A percentile compares a stretch with the other conserved stretches of the same genome.
Evolutionary conservation across 1,140 invertebrate genomes (phyloP).

Genomic region (Orius insidiosus): DNA sequence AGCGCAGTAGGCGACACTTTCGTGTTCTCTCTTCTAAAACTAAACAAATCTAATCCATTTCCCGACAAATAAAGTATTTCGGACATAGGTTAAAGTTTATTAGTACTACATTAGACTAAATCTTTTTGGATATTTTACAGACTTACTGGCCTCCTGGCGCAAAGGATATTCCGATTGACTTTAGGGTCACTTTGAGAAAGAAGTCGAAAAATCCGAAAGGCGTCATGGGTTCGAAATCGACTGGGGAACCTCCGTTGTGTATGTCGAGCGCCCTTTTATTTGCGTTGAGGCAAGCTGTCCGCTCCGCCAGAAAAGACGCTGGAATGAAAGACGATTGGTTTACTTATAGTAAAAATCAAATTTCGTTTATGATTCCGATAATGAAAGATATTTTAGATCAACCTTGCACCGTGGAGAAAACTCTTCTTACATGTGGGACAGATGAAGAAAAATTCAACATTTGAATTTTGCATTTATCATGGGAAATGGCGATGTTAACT

Average conservation of each 20-base stretch:
- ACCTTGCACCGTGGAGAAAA: constrained; percentile 3
- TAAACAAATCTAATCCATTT: too few species aligned
- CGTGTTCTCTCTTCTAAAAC: too few species aligned
- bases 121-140: constrained; percentile 30
- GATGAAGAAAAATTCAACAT: not conserved
- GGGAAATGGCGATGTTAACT: too few species aligned
- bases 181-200: constrained; percentile 51
- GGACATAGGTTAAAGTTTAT: too few species aligned
- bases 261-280: constrained; percentile 42
- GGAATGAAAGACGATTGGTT: constrained; percentile 29
- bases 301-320: constrained; percentile 39
- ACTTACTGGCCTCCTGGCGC: constrained; percentile 63
- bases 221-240: constrained; percentile 60
- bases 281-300: constrained; percentile 52
- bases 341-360: constrained; percentile 22
- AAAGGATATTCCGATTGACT: constrained; percentile 71
- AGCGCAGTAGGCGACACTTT: too few species aligned
- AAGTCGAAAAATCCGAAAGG: constrained; percentile 48
- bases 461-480: not conserved
- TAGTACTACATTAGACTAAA: too few species aligned
- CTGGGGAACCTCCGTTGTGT: constrained; percentile 61
- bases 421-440: constrained; percentile 1
- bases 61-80: too few species aligned
- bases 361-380: not conserved
- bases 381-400: not conserved